Evolutionary conservation across 2,113 vertebrate species (phyloP).

Genomic region (Eclectus roratus): DNA sequence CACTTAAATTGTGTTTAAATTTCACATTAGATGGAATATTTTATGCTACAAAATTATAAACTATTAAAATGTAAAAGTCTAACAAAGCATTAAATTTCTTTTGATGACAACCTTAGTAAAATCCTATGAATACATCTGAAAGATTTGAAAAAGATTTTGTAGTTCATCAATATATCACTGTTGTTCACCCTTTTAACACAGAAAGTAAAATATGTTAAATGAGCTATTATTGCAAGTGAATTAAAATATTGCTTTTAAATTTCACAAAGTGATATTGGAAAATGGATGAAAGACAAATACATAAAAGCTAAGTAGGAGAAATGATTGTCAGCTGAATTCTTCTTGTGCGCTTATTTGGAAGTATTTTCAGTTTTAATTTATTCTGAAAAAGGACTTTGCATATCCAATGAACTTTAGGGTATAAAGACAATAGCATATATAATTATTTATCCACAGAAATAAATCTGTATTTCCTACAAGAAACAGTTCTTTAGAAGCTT

Average conservation of each 20-base stretch:
- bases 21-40: background rate
- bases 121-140: background rate
- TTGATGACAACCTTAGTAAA: background rate
- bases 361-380: background rate
- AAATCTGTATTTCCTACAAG: background rate
- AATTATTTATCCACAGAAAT: background rate
- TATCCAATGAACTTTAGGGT: background rate
- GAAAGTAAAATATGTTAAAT: background rate
- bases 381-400: background rate
- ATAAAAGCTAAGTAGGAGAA: background rate
- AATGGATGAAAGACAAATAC: background rate
- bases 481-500: accelerated
- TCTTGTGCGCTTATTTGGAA: background rate
- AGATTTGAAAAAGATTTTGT: background rate
- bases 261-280: background rate
- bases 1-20: background rate
- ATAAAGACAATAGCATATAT: background rate
- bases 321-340: background rate
- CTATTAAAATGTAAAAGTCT: background rate
- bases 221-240: background rate
- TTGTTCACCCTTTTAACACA: background rate
- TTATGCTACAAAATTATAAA: background rate
- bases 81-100: background rate
- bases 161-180: background rate
- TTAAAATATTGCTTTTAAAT: background rate